These are phyloP conservation scores for Cataglyphis rosenhaueri DNA, from an alignment of 2,888 invertebrate genomes.

Conservation along the genomic window DNA sequence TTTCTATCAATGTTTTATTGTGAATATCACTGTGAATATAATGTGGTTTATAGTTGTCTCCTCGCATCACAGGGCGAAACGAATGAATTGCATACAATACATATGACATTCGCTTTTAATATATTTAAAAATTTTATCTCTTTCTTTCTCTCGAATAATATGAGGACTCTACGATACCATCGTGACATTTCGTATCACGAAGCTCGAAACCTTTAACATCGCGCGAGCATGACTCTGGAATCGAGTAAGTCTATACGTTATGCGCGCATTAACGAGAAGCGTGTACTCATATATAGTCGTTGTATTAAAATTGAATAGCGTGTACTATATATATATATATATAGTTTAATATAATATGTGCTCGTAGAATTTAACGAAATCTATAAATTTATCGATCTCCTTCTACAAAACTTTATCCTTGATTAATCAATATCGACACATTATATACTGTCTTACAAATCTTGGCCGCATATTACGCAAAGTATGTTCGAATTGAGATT, in stretches of 20 bases:
- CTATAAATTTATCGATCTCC: conserved; percentile 58
- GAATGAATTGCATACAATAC: conserved; percentile 4
- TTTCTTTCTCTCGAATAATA: conserved; percentile 42
- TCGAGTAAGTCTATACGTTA: conserved; percentile 34
- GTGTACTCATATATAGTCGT: conserved; percentile 35
- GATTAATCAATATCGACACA: conserved; percentile 15
- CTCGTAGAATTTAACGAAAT: conserved; percentile 22
- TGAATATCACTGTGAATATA: conserved; percentile 19
- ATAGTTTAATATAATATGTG: conserved; percentile 45
- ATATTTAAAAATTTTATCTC: conserved; percentile 15
- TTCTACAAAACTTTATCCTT: conserved; percentile 51
- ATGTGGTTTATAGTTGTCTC: conserved; percentile 13
- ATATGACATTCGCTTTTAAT: conserved; percentile 29
- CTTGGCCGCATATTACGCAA: not conserved
- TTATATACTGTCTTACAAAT: not conserved
- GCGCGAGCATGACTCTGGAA: conserved; percentile 39
- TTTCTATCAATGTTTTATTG: conserved; percentile 39
- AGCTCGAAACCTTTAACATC: conserved; percentile 61
- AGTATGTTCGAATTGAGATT: not conserved
- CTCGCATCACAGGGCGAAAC: conserved; percentile 30
- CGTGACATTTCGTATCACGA: conserved; percentile 67
- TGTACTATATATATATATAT: too few relatives aligned
- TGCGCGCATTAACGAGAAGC: conserved; percentile 35
- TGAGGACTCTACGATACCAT: conserved; percentile 56
- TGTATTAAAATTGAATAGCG: conserved; percentile 48